These are phyloP conservation scores for Pseudopleuronectes americanus DNA, from an alignment of 2,797 vertebrate genomes.

Conservation along the genomic window DNA sequence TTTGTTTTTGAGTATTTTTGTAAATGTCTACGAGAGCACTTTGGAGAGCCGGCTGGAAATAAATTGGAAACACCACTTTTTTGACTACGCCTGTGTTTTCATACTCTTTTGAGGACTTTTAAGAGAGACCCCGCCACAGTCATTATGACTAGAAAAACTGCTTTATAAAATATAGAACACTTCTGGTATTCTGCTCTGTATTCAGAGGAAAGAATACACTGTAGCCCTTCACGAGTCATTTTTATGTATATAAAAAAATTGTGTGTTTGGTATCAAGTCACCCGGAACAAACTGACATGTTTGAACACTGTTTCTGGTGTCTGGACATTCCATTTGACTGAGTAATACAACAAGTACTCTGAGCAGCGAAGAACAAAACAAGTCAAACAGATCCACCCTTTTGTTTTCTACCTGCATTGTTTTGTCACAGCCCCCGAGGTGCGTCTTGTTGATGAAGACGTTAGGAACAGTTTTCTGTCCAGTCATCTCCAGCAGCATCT, in stretches of 20 bases:
- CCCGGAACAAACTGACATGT: background rate
- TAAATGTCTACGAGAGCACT: too few relatives aligned
- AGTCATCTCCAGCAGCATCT: constrained; percentile 90
- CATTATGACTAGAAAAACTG: too few relatives aligned
- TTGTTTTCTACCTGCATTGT: constrained; percentile 87
- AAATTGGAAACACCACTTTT: too few relatives aligned
- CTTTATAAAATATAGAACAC: too few relatives aligned
- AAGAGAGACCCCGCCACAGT: too few relatives aligned
- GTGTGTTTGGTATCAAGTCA: background rate
- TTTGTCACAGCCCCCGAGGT: constrained; percentile 92
- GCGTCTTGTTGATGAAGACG: constrained; percentile 95
- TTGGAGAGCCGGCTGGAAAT: too few relatives aligned
- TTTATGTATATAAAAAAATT: background rate
- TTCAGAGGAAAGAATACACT: background rate
- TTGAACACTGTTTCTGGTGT: background rate
- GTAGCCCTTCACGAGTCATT: background rate
- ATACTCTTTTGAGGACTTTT: too few relatives aligned
- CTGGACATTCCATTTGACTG: background rate
- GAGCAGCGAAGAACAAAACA: background rate
- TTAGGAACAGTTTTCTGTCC: constrained; percentile 95
- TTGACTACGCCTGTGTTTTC: too few relatives aligned
- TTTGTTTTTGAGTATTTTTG: too few relatives aligned
- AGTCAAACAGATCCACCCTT: background rate
- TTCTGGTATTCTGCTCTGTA: background rate
- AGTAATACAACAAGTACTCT: background rate